Conservation (phyloP, 2,888 invertebrate genomes). For the Trachelus troglodyta region DNA sequence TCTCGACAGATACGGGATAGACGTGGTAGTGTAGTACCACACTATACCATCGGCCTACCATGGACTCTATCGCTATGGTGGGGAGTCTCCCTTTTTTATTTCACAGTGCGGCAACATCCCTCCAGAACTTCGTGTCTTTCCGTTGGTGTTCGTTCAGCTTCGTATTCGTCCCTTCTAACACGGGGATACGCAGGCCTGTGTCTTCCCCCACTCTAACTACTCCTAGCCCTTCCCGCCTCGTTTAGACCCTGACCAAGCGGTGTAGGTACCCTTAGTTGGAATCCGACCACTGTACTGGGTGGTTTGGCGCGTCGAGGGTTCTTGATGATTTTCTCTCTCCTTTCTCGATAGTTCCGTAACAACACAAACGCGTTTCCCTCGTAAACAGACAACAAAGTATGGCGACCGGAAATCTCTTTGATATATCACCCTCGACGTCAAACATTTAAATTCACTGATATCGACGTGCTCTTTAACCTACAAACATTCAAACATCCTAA, state of each 20-base stretch:
- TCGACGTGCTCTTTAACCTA: background rate
- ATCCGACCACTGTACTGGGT: slow-evolving; percentile 29
- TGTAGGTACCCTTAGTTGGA: slow-evolving; percentile 33
- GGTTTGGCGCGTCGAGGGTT: slow-evolving; percentile 25
- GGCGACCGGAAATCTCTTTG: slow-evolving; percentile 15
- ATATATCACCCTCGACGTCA: background rate
- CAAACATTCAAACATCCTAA: background rate
- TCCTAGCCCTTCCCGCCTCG: background rate
- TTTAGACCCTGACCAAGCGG: background rate
- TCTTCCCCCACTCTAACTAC: background rate
- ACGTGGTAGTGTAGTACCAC: background rate
- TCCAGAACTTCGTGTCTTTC: slow-evolving; percentile 31
- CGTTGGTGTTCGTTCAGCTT: slow-evolving; percentile 18
- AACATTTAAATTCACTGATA: background rate
- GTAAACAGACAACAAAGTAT: slow-evolving; percentile 6
- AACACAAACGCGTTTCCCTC: background rate
- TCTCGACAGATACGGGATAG: background rate
- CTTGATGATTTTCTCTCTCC: slow-evolving; percentile 17
- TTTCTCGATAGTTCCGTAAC: slow-evolving; percentile 5
- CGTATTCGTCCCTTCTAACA: slow-evolving; percentile 4
- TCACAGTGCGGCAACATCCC: slow-evolving; percentile 26
- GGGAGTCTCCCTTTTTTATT: slow-evolving; percentile 26
- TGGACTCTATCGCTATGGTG: slow-evolving; percentile 12
- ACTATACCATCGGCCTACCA: background rate
- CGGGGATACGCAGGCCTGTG: background rate